phyloP scores from a whole-genome alignment of 2,888 invertebrate genomes.

The Orchesellides sinensis region DNA sequence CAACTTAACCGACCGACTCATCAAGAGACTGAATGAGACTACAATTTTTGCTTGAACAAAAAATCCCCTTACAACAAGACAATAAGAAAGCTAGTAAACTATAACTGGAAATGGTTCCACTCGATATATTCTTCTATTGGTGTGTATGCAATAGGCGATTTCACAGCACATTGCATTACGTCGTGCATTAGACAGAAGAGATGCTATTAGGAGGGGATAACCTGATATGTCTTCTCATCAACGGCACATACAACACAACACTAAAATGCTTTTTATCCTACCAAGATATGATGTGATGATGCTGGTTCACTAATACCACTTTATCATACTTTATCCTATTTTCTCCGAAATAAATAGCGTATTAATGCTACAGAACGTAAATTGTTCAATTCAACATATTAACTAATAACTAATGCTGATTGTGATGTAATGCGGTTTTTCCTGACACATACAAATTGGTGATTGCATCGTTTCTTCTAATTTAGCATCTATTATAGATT shows the following conservation, averaged over 20 bases:
- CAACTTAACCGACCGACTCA: constrained; percentile 14
- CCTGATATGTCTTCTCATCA: too few species aligned
- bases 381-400: neutral
- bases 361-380: too few species aligned
- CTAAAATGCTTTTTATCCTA: neutral
- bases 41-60: too few species aligned
- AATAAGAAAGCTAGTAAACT: neutral
- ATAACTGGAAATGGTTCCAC: constrained; percentile 20
- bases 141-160: neutral
- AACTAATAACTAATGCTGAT: too few species aligned
- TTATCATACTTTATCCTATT: too few species aligned
- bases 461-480: neutral
- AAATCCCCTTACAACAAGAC: neutral
- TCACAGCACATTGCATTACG: neutral
- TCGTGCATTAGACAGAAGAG: too few species aligned
- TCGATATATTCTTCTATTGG: neutral
- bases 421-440: too few species aligned
- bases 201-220: too few species aligned
- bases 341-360: too few species aligned
- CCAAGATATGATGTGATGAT: neutral
- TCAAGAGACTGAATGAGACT: too few species aligned
- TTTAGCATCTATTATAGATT: neutral
- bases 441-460: too few species aligned
- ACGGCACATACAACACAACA: neutral
- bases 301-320: neutral